Base-by-base conservation (phyloP, 2,797 vertebrate species). In the Neosilurus mollespiculum region DNA sequence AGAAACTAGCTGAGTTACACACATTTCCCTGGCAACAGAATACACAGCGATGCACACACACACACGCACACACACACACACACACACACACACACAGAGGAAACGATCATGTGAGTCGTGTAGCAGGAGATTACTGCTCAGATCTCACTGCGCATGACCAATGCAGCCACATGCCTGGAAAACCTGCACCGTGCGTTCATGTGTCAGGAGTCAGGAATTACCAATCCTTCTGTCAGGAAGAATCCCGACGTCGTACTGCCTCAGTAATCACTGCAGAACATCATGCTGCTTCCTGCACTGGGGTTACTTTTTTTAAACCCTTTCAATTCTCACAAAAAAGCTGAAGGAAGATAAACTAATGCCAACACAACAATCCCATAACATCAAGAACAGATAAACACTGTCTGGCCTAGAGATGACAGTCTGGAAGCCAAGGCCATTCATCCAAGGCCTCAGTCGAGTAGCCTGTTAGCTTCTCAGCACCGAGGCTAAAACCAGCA, bases 101-200 rank as follows among this genome's bases (percentile, higher is more conserved):
- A 10, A 59, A 88, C 71, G 82, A 73, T 66, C 26, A 49, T 67
- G 59, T 49, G 61, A 24, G 34, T 69, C 81, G 2, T 67, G 65
- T 37, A 54, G 15, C 43, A 26, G n/a, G n/a, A 61, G 76, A 75
- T 83, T 65, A 79, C 15, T n/a, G 51, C 30, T 30, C 30, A 30
- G 30, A 30, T 9, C 9, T 37, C 14, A 22, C 11, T 70, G 72
- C 26, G 15, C 62, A 81, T 56, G 62, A 56, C 7, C 3, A 34
- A 67, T n/a, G 54, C 76, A 43, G 82, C 80, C 81, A 85, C 84
- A 80, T 70, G 81, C 22, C 54, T 76, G 58, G 34, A 75, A 66
- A 83, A 81, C 61, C 82, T 64, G 72, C 66, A 80, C n/a, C 26
- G 72, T 24, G 70, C 37, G 18, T 69, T 54, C 75, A 81, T 83